Percentiles rank a stretch among this genome's conserved stretches.
These are phyloP conservation scores for Sabatieria punctata DNA, from an alignment of 2,888 invertebrate genomes.

Conservation along the genomic window DNA sequence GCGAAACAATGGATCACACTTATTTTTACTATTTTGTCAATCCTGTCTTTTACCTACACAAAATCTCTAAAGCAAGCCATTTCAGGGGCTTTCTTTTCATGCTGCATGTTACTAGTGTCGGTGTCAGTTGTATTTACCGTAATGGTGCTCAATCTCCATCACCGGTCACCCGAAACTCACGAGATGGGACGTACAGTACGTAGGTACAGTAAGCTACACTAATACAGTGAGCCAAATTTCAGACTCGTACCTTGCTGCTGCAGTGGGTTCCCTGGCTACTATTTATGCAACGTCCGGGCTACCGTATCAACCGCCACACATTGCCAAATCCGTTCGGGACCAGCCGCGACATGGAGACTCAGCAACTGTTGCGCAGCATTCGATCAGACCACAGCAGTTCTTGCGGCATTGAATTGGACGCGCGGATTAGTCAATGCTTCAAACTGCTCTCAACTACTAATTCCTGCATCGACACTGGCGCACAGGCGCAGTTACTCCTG, in stretches of 20 bases:
- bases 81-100: neutral
- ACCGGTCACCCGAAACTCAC: too few relatives aligned
- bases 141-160: too few relatives aligned
- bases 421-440: neutral
- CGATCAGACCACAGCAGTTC: neutral
- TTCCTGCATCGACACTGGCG: neutral
- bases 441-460: neutral
- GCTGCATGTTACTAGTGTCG: neutral
- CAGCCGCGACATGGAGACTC: neutral
- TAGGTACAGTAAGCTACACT: too few relatives aligned
- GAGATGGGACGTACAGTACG: too few relatives aligned
- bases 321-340: neutral
- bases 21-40: too few relatives aligned
- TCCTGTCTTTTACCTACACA: too few relatives aligned
- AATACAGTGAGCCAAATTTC: too few relatives aligned
- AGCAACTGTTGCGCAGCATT: neutral
- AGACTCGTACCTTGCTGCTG: too few relatives aligned
- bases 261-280: too few relatives aligned
- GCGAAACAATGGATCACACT: too few relatives aligned
- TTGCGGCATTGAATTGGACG: neutral
- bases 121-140: conserved; percentile 5
- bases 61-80: too few relatives aligned
- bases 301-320: neutral
- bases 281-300: conserved; percentile 11
- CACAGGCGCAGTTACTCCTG: neutral